These are phyloP conservation scores for Leptinotarsa peninsularis DNA, from an alignment of 2,888 invertebrate species.

Conservation along the genomic window DNA sequence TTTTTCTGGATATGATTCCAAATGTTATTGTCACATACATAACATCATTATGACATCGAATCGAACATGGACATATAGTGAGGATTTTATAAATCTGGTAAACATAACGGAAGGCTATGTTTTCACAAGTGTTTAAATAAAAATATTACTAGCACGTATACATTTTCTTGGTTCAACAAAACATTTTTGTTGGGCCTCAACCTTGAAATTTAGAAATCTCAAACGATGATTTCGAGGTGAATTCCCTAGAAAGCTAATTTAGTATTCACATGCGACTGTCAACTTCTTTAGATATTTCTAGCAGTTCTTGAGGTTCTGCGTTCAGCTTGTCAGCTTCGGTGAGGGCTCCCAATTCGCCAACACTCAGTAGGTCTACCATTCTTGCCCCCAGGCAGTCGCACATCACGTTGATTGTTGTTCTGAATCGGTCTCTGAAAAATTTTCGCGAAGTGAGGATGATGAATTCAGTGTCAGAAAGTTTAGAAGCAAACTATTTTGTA, in stretches of 20 bases:
- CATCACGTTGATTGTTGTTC: conserved; percentile 92
- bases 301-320: conserved; percentile 74
- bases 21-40: conserved; percentile 9
- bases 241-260: background rate
- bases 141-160: background rate
- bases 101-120: too few species aligned
- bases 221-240: background rate
- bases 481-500: too few species aligned
- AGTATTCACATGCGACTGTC: conserved; percentile 46
- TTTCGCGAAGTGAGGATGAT: background rate
- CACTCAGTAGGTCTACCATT: conserved; percentile 87
- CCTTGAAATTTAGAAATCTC: background rate
- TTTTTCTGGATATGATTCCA: background rate
- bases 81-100: too few species aligned
- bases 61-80: conserved; percentile 1
- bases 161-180: background rate
- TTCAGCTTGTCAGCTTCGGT: conserved; percentile 67
- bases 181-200: background rate
- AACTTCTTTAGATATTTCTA: conserved; percentile 67
- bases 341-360: conserved; percentile 73
- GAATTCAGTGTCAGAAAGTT: too few species aligned
- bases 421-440: conserved; percentile 80
- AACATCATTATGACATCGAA: conserved; percentile 6
- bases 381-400: conserved; percentile 96
- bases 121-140: background rate